Percentiles rank a stretch among this genome's conserved stretches.
phyloP scores from a whole-genome alignment of 2,797 vertebrate genomes.

The Ataeniobius toweri region DNA sequence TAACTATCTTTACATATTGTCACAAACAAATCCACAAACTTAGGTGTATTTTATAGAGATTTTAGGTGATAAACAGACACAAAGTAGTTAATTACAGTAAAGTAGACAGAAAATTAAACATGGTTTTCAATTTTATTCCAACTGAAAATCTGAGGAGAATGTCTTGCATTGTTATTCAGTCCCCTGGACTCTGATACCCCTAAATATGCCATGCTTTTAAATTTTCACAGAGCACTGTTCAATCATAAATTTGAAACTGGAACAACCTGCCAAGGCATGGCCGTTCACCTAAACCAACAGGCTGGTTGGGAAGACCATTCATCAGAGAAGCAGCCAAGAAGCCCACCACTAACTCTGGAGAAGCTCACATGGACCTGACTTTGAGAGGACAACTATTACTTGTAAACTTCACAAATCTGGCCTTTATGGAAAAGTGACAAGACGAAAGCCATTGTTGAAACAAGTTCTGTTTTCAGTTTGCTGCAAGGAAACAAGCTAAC shows the following conservation, averaged over 20 bases:
- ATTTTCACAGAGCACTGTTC: neutral
- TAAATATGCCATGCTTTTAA: neutral
- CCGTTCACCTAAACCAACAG: too few species aligned
- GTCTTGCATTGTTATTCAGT: neutral
- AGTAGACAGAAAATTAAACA: too few species aligned
- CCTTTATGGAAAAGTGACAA: neutral
- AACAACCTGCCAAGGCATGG: neutral
- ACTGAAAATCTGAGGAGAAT: too few species aligned
- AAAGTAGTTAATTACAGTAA: neutral
- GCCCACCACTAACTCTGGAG: too few species aligned
- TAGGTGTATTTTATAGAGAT: neutral
- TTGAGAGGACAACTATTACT: neutral
- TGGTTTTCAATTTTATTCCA: too few species aligned
- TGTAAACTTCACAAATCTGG: neutral
- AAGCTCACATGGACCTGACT: neutral
- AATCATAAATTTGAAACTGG: too few species aligned
- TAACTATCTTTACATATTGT: neutral
- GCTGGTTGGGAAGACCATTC: too few species aligned
- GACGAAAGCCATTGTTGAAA: neutral
- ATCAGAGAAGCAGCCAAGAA: too few species aligned
- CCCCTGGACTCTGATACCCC: neutral
- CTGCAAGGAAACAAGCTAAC: neutral
- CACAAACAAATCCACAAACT: neutral
- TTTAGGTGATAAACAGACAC: too few species aligned
- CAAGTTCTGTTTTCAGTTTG: neutral